Percentiles rank a stretch among this genome's conserved stretches.
These are phyloP conservation scores for Peromyscus aztecus DNA, from an alignment of 2,797 vertebrate genomes.

Conservation along the genomic window DNA sequence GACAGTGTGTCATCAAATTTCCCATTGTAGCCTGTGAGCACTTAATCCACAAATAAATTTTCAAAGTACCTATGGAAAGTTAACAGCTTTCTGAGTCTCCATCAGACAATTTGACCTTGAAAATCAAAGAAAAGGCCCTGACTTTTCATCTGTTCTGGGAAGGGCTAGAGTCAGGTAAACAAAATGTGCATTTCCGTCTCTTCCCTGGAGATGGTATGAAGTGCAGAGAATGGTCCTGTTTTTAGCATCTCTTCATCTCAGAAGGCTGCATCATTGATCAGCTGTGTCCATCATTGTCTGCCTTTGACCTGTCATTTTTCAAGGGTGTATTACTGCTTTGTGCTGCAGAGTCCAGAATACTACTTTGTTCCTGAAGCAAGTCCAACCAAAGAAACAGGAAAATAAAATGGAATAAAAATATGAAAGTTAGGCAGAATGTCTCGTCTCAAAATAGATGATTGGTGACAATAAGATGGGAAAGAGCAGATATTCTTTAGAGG, in stretches of 20 bases:
- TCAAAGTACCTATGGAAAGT: background rate
- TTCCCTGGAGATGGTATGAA: background rate
- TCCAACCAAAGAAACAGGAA: background rate
- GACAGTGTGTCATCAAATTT: background rate
- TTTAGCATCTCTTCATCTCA: background rate
- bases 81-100: background rate
- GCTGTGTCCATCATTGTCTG: background rate
- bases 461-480: background rate
- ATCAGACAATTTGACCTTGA: background rate
- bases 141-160: background rate
- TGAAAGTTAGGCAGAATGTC: too few species aligned
- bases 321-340: background rate
- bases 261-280: background rate
- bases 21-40: background rate
- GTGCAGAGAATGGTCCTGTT: background rate
- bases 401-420: background rate
- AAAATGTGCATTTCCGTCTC: background rate
- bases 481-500: background rate
- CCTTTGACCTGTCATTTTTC: background rate
- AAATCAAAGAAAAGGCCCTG: background rate
- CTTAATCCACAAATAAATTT: background rate
- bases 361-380: background rate
- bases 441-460: background rate
- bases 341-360: background rate
- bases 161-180: background rate